These are phyloP conservation scores for Diaphora mendica DNA, from an alignment of 2,888 invertebrate genomes.

Conservation along the genomic window DNA sequence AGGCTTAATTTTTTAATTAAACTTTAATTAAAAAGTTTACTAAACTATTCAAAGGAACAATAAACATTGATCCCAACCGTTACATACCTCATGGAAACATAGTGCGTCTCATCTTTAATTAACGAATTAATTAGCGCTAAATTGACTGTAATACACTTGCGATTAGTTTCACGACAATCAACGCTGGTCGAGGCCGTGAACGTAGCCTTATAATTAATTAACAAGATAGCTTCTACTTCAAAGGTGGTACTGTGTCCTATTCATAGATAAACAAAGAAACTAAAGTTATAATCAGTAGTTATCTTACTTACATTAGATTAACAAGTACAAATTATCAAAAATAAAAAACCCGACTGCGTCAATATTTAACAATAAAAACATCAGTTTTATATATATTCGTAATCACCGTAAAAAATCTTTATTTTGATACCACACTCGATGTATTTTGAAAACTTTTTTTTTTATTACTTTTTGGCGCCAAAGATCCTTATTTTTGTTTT, in stretches of 20 bases:
- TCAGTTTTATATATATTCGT: too few species aligned
- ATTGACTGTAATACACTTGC: slow-evolving; percentile 79
- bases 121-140: slow-evolving; percentile 72
- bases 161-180: slow-evolving; percentile 66
- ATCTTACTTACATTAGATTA: too few species aligned
- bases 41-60: not conserved
- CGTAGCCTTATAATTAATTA: slow-evolving; percentile 31
- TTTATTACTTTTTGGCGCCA: too few species aligned
- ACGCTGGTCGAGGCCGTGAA: slow-evolving; percentile 39
- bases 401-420: too few species aligned
- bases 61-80: not conserved
- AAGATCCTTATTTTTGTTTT: too few species aligned
- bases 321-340: too few species aligned
- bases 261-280: not conserved
- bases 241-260: not conserved
- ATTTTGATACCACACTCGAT: too few species aligned
- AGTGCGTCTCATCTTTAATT: slow-evolving; percentile 72
- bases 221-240: not conserved
- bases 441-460: too few species aligned
- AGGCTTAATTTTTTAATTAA: not conserved
- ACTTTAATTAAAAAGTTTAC: not conserved
- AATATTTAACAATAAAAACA: too few species aligned
- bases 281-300: too few species aligned
- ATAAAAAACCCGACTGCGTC: too few species aligned
- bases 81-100: slow-evolving; percentile 18